Base-by-base conservation (phyloP, 2,113 vertebrate genomes). In the Etheostoma cragini region DNA sequence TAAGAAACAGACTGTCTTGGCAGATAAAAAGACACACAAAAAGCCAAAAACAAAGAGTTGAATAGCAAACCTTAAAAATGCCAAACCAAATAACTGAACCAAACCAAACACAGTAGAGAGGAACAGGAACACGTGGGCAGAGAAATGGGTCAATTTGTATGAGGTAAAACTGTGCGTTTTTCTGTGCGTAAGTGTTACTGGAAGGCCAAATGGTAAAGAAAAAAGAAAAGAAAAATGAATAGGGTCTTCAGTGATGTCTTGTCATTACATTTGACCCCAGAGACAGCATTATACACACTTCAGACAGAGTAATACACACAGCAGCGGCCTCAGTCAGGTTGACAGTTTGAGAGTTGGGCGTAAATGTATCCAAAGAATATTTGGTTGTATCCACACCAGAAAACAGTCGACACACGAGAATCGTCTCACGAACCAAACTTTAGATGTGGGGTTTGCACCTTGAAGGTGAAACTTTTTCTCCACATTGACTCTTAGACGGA, bases 401-500 rank as follows among this genome's bases (percentile, higher is more conserved):
- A 68, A 86, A 87, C 86, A 80, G 89, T 78, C 42, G 83, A 89
- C 91, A 85, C 71, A 22, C 46, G 65, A 80, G 89, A 92, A 90
- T 90, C 87, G 50, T 85, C 71, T 83, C 85, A 88, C 33, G 21
- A 94, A 93, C 88, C 87, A 85, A 91, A 86, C 89, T 70, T 86
- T 85, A 84, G 83, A 91, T 83, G 87, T 77, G 90, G 87, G 72
- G 83, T 88, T 76, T 50, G 78, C 81, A 47, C 87, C 91, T 77
- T 47, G 78, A 89, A 93, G 91, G 91, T 88, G 76, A 88, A 90
- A 88, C 84, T 89, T 83, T 86, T 77, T 86, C 90, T 92, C 92
- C 89, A 92, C 92, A 88, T 94, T 84, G 94, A 94, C 92, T 92
- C 95, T 94, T 95, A 96, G 95, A 95, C 93, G 93, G 94, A 96